Base-by-base conservation (phyloP, 2,113 vertebrate species). In the Uropsilus gracilis region DNA sequence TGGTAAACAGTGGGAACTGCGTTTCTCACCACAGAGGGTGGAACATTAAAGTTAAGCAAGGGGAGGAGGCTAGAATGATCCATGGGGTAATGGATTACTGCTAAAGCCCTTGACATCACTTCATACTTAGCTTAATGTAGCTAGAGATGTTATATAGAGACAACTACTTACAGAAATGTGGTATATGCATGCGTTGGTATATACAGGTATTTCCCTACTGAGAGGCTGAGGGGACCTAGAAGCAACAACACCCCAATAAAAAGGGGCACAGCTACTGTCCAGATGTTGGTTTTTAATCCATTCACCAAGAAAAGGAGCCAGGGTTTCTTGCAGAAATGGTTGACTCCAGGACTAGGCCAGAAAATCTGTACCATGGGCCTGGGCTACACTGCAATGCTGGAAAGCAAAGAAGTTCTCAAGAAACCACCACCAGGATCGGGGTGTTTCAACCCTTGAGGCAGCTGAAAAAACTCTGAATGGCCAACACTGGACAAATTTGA, bases 71-170 rank as follows among this genome's bases (percentile, higher is more conserved):
- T 69, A 69, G 37, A 88, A 63, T 63, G 63, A 87, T 14, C 7
- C 34, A 39, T 44, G 34, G 78, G 39, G 42, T 93, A 78, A 90
- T 9, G 24, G 28, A 61, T 48, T 59, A 78, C 32, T 83, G 72
- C 22, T 68, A 83, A 10, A 93, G 80, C 68, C 7, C 69, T 82
- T 8, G 9, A 28, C 55, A 50, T 66, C 53, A 72, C 77, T 61
- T 94, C 68, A 82, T 81, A 39, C 83, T 84, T 72, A 78, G 86
- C 63, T 78, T 87, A 94, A 71, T 57, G 24, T 16, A 86, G 44
- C 92, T 39, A 55, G n/a, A 59, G 20, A 75, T 64, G 37, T 30
- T 71, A 94, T 10, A 64, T 32, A 17, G 14, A 77, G 24, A 48
- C 12, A 69, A 44, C 34, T 42, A 53, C 71, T 61, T 81, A 80